Conservation (phyloP, 2,888 invertebrate genomes). For the Drosophila meridiana region DNA sequence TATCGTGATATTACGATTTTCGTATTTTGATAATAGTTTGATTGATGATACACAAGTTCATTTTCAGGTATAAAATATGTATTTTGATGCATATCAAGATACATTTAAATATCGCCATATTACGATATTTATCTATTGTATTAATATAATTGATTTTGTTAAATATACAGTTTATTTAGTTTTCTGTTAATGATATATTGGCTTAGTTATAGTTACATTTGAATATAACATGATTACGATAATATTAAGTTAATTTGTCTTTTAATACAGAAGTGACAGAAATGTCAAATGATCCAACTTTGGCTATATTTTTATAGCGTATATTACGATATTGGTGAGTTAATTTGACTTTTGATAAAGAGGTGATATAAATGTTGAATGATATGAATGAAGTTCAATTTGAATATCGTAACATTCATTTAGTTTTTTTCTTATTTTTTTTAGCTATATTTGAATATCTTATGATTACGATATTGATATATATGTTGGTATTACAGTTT, state of each 20-base stretch:
- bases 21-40: too few relatives aligned
- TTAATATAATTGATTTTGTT: too few relatives aligned
- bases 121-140: not conserved
- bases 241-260: not conserved
- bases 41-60: not conserved
- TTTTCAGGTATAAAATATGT: not conserved
- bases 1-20: conserved; percentile 3
- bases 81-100: not conserved
- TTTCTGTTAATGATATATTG: not conserved
- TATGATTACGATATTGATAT: not conserved
- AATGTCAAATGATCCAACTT: too few relatives aligned
- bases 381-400: too few relatives aligned
- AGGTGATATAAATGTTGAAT: too few relatives aligned
- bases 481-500: too few relatives aligned
- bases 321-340: not conserved
- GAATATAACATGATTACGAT: not conserved
- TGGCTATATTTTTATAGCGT: not conserved
- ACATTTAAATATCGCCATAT: not conserved
- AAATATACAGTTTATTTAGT: not conserved
- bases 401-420: too few relatives aligned
- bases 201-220: not conserved
- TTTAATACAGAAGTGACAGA: not conserved
- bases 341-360: too few relatives aligned
- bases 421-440: too few relatives aligned
- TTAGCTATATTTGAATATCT: not conserved